Conservation (phyloP, 2,113 vertebrate genomes). For the Lampris megalopsis region DNA sequence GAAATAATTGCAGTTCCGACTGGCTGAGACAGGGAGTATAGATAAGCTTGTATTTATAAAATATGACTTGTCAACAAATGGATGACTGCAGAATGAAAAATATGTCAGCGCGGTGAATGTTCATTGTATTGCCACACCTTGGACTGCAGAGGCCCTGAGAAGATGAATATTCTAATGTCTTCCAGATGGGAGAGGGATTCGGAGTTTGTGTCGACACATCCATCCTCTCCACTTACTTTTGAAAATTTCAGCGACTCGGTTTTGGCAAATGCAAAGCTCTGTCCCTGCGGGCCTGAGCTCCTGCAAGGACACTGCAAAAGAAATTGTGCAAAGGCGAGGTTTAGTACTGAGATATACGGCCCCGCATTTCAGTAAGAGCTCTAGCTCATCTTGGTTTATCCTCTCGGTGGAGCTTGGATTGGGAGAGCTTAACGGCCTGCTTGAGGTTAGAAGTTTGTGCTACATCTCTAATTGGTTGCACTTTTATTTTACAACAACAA, state of each 20-base stretch:
- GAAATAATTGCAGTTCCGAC: conserved; percentile 20
- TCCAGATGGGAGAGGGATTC: conserved; percentile 66
- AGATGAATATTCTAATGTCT: conserved; percentile 63
- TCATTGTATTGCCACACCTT: conserved; percentile 42
- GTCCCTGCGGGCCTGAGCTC: conserved; percentile 55
- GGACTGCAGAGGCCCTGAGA: conserved; percentile 48
- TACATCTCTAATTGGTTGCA: conserved; percentile 58
- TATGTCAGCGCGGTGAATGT: conserved; percentile 34
- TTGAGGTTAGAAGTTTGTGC: conserved; percentile 26
- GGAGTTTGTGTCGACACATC: conserved; percentile 49
- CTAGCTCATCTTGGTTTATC: conserved; percentile 57
- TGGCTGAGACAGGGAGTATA: neutral
- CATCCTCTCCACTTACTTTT: conserved; percentile 47
- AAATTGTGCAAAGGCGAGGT: conserved; percentile 24
- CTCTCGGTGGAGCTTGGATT: conserved; percentile 35
- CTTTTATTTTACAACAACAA: conserved; percentile 59
- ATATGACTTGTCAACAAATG: conserved; percentile 6
- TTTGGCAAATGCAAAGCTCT: conserved; percentile 33
- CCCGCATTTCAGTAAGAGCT: conserved; percentile 50
- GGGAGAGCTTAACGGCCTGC: conserved; percentile 27
- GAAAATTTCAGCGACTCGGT: conserved; percentile 33
- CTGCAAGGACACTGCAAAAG: conserved; percentile 63
- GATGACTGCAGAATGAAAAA: neutral
- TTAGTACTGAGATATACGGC: conserved; percentile 35
- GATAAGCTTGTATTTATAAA: neutral